Evolutionary conservation across 2,797 vertebrate species (phyloP).

Genomic region (Paguma larvata): DNA sequence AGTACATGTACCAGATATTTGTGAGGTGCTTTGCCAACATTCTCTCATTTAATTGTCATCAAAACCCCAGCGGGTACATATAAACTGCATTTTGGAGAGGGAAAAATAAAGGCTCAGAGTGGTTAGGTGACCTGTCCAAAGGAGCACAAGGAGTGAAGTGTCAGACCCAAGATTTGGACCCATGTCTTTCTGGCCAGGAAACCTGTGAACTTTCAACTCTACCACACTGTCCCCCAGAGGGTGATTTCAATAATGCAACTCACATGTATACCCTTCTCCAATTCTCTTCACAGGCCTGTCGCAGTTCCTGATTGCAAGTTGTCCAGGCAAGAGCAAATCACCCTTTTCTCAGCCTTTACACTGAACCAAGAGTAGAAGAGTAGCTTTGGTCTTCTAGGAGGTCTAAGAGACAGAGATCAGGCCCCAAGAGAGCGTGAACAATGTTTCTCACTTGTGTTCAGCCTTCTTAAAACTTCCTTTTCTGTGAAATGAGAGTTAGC

Average conservation of each 20-base stretch:
- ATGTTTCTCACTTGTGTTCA: background rate
- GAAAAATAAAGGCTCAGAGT: background rate
- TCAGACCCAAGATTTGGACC: slow-evolving; percentile 10
- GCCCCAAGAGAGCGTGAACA: background rate
- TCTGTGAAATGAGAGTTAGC: background rate
- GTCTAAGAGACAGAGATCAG: background rate
- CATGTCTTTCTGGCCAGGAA: background rate
- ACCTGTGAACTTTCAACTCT: background rate
- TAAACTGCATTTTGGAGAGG: background rate
- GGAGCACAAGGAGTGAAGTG: background rate
- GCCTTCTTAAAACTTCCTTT: slow-evolving; percentile 21
- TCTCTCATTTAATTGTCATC: slow-evolving; percentile 36
- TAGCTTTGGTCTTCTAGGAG: background rate
- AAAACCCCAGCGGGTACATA: background rate
- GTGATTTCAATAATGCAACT: slow-evolving; percentile 19
- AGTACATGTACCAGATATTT: background rate
- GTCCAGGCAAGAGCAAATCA: background rate
- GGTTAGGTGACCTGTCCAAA: background rate
- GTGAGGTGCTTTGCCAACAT: background rate
- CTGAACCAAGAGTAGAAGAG: background rate
- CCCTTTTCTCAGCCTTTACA: background rate
- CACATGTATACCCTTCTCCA: background rate
- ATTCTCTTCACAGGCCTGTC: background rate
- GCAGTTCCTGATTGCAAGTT: background rate
- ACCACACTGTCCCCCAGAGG: background rate